A percentile compares a stretch with the other conserved stretches of the same genome.
Conservation (phyloP, 2,797 vertebrate species). For the Spinus olivaceus region DNA sequence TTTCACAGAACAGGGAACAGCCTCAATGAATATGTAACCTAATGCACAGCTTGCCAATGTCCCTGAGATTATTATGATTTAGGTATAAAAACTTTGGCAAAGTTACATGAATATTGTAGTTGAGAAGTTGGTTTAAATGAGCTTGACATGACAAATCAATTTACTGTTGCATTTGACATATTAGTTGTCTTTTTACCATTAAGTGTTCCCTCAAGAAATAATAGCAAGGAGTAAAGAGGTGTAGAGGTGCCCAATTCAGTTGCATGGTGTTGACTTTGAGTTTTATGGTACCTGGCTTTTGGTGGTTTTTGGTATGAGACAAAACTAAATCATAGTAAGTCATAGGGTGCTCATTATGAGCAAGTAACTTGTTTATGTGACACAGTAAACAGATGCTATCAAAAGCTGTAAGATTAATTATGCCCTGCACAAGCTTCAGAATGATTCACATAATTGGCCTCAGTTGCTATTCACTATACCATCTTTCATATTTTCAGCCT, state of each 20-base stretch:
- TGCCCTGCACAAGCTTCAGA: neutral
- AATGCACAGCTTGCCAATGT: neutral
- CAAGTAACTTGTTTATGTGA: neutral
- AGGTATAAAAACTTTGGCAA: neutral
- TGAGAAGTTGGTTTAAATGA: slow-evolving; percentile 46
- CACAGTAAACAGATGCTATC: neutral
- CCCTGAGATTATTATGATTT: neutral
- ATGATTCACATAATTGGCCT: neutral
- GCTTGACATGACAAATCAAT: slow-evolving; percentile 24
- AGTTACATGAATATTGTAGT: slow-evolving; percentile 11
- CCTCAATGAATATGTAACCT: neutral
- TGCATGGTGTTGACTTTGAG: neutral
- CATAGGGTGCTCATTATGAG: neutral
- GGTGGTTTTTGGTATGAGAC: neutral
- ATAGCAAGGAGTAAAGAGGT: slow-evolving; percentile 26
- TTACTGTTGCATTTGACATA: slow-evolving; percentile 41
- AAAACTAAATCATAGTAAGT: slow-evolving; percentile 4
- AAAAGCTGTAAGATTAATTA: neutral
- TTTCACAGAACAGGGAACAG: neutral
- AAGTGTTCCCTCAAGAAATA: slow-evolving; percentile 33
- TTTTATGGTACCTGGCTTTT: neutral
- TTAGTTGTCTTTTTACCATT: slow-evolving; percentile 47
- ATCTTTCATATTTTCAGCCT: neutral
- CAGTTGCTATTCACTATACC: neutral
- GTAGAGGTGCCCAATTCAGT: neutral